Evolutionary conservation across 2,888 invertebrate genomes (phyloP).

Genomic region (Ormyrus thymus): DNA sequence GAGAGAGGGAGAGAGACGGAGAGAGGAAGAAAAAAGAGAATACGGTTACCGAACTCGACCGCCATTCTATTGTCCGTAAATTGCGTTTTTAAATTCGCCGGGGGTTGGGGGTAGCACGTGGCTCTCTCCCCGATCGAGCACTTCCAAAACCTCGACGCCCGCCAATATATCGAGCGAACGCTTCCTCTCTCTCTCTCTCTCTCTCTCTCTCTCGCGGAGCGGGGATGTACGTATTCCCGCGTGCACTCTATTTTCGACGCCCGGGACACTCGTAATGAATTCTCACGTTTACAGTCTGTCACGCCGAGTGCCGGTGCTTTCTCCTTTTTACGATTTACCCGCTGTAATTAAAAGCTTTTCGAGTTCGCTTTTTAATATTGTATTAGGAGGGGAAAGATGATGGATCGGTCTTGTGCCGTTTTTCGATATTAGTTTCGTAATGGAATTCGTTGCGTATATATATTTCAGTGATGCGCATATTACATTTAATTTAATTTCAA

Average conservation of each 20-base stretch:
- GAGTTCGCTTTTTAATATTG: background rate
- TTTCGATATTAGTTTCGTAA: no score
- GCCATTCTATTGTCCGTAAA: conserved; percentile 71
- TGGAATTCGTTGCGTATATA: no score
- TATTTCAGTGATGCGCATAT: no score
- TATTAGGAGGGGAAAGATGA: no score
- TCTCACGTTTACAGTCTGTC: conserved; percentile 52
- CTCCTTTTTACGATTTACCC: conserved; percentile 8
- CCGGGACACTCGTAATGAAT: conserved; percentile 42
- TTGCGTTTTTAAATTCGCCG: conserved; percentile 71
- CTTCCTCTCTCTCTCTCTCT: background rate
- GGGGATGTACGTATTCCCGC: background rate
- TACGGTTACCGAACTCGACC: conserved; percentile 66
- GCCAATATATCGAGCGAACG: conserved; percentile 46
- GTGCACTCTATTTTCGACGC: conserved; percentile 26
- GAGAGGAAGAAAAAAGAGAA: conserved; percentile 39
- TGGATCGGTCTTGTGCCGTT: no score
- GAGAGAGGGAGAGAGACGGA: conserved; percentile 26
- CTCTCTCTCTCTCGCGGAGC: background rate
- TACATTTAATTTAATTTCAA: no score
- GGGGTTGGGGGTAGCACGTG: conserved; percentile 63
- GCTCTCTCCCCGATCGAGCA: conserved; percentile 56
- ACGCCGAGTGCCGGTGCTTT: background rate
- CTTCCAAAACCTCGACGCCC: conserved; percentile 59
- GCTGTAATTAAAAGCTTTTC: background rate